phyloP scores from a whole-genome alignment of 1,140 invertebrate species.

The Calephelis nemesis region DNA sequence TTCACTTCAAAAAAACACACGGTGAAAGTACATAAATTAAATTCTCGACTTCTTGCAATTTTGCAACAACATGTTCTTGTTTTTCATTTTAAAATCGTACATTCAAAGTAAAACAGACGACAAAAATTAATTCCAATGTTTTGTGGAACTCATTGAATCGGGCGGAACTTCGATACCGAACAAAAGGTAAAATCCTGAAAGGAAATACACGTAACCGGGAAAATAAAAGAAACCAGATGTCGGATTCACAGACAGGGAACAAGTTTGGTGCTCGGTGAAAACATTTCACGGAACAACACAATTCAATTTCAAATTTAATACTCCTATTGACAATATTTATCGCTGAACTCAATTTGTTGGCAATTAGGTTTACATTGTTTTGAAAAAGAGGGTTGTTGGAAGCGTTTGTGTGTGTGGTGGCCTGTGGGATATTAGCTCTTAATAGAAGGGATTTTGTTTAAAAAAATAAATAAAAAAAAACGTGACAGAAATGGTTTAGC shows the following conservation, averaged over 20 bases:
- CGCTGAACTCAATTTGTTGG: background rate
- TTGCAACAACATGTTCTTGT: background rate
- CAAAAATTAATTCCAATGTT: conserved; percentile 3
- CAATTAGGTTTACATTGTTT: background rate
- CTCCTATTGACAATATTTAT: conserved; percentile 18
- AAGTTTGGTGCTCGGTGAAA: conserved; percentile 39
- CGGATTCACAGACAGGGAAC: conserved; percentile 36
- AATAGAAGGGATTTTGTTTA: too few relatives aligned
- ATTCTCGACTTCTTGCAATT: background rate
- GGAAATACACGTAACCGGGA: conserved; percentile 47
- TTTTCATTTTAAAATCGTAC: background rate
- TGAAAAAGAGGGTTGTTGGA: background rate
- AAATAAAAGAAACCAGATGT: conserved; percentile 50
- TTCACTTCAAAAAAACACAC: too few relatives aligned
- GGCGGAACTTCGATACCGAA: conserved; percentile 24
- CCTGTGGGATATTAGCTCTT: too few relatives aligned
- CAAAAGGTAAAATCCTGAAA: conserved; percentile 47
- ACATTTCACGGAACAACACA: conserved; percentile 26
- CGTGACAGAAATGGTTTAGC: too few relatives aligned
- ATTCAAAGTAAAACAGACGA: background rate
- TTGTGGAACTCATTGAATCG: conserved; percentile 3
- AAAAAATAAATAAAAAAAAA: too few relatives aligned
- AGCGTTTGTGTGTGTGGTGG: too few relatives aligned
- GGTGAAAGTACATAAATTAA: too few relatives aligned
- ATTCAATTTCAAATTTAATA: conserved; percentile 32